phyloP scores from a whole-genome alignment of 2,113 vertebrate species.

The Mesitornis unicolor region DNA sequence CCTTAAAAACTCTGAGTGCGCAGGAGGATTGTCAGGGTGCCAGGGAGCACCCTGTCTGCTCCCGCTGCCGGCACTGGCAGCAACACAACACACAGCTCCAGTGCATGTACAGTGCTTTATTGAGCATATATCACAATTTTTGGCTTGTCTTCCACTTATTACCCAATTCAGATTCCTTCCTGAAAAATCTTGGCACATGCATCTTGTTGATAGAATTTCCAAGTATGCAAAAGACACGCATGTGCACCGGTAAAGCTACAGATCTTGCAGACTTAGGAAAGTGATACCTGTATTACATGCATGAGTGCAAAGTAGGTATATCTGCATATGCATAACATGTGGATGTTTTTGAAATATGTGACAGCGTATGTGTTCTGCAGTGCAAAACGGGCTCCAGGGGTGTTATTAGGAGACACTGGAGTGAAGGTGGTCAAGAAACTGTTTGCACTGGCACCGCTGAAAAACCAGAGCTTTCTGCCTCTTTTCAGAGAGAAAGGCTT shows the following conservation, averaged over 20 bases:
- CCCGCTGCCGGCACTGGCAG: not conserved
- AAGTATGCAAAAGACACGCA: not conserved
- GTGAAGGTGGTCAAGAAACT: not conserved
- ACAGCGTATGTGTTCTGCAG: not conserved
- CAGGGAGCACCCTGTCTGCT: not conserved
- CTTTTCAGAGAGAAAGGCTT: not conserved
- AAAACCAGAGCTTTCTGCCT: not conserved
- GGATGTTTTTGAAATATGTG: not conserved
- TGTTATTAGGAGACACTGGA: not conserved
- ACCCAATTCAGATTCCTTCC: not conserved
- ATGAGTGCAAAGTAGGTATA: not conserved
- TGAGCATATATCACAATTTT: not conserved
- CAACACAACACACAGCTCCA: not conserved
- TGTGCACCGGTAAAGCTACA: not conserved
- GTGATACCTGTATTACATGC: not conserved
- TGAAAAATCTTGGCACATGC: not conserved
- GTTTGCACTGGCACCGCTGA: slow-evolving; percentile 6
- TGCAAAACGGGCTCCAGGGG: not conserved
- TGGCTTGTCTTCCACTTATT: not conserved
- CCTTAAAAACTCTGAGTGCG: not conserved
- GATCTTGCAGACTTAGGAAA: not conserved
- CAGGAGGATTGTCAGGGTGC: not conserved
- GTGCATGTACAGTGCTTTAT: rapidly evolving
- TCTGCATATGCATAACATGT: not conserved
- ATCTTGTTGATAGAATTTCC: not conserved